A percentile compares a stretch with the other conserved stretches of the same genome.
Evolutionary conservation across 1,140 invertebrate species (phyloP).

Genomic region (Apolygus lucorum): DNA sequence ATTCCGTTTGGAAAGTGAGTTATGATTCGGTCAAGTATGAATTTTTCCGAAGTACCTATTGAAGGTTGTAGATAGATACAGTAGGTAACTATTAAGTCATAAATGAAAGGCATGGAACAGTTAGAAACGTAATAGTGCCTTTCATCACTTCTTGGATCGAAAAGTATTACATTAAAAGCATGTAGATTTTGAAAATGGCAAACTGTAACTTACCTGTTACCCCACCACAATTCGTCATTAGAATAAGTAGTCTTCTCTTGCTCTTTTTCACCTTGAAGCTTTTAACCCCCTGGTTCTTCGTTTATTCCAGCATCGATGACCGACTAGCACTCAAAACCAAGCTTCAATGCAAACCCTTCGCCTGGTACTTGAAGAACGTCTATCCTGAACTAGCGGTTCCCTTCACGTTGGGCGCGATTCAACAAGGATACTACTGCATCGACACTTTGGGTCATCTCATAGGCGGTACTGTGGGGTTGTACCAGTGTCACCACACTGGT

Average conservation of each 20-base stretch:
- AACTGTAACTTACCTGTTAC: conserved; percentile 18
- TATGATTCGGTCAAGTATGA: too few relatives aligned
- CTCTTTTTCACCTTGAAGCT: neutral
- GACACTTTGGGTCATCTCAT: conserved; percentile 83
- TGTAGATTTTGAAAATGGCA: too few relatives aligned
- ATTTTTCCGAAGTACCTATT: too few relatives aligned
- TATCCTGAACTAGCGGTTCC: conserved; percentile 86
- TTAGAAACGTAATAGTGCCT: too few relatives aligned
- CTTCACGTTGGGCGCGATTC: conserved; percentile 48
- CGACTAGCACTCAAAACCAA: conserved; percentile 69
- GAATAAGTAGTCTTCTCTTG: neutral
- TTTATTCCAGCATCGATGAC: conserved; percentile 67
- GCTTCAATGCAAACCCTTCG: conserved; percentile 88
- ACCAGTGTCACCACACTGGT: conserved; percentile 87
- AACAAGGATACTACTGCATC: conserved; percentile 75
- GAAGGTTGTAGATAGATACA: too few relatives aligned
- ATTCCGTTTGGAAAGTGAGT: conserved; percentile 85
- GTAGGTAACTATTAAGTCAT: too few relatives aligned
- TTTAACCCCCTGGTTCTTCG: conserved; percentile 18
- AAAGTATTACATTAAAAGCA: too few relatives aligned
- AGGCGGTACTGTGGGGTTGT: conserved; percentile 81
- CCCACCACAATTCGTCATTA: neutral
- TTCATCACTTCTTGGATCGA: too few relatives aligned
- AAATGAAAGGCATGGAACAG: too few relatives aligned
- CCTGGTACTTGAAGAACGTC: conserved; percentile 95